phyloP scores from a whole-genome alignment of 2,113 vertebrate species.

The Scophthalmus maximus region DNA sequence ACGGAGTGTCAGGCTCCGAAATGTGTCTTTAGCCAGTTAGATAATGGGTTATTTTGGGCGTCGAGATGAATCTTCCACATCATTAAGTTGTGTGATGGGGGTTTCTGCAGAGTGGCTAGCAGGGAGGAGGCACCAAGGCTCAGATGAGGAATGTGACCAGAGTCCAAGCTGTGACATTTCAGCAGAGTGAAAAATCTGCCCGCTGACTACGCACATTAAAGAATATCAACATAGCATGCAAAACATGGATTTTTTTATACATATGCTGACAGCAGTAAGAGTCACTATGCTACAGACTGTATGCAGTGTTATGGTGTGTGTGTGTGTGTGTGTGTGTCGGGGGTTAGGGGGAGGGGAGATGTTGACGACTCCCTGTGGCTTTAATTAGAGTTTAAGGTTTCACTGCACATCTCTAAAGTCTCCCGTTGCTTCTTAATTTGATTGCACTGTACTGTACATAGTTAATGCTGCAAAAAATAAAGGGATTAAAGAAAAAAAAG shows the following conservation, averaged over 20 bases:
- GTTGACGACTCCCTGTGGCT: constrained; percentile 47
- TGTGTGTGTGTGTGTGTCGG: too few relatives aligned
- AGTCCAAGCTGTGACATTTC: constrained; percentile 50
- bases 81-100: constrained; percentile 64
- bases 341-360: background rate
- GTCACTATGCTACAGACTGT: background rate
- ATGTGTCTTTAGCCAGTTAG: constrained; percentile 60
- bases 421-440: constrained; percentile 34
- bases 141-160: constrained; percentile 52
- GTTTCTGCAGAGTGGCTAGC: constrained; percentile 45
- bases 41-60: constrained; percentile 68
- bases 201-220: constrained; percentile 33
- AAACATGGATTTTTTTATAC: constrained; percentile 19
- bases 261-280: background rate
- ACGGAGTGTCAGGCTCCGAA: constrained; percentile 52
- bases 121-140: constrained; percentile 41
- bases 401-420: constrained; percentile 35
- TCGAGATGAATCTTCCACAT: constrained; percentile 65
- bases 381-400: constrained; percentile 58
- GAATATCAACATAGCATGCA: background rate
- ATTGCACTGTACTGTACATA: constrained; percentile 21
- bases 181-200: constrained; percentile 42
- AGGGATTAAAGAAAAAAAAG: background rate
- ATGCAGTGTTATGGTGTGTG: background rate
- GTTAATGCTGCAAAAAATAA: background rate